A percentile compares a stretch with the other conserved stretches of the same genome.
phyloP scores from a whole-genome alignment of 2,797 vertebrate genomes.

The Bucorvus abyssinicus region DNA sequence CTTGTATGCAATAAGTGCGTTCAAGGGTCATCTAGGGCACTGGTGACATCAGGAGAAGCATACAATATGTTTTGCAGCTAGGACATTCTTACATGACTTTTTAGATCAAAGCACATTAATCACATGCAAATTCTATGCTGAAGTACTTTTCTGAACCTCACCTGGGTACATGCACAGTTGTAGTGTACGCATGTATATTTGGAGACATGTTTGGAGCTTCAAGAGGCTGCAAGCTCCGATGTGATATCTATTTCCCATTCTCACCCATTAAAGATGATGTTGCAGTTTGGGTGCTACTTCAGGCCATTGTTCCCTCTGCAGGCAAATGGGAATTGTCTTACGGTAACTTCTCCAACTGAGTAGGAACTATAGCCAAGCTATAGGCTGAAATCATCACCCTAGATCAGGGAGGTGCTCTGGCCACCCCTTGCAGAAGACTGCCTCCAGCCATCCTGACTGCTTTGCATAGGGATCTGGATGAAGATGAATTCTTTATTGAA shows the following conservation, averaged over 20 bases:
- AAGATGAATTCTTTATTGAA: not conserved
- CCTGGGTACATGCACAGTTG: not conserved
- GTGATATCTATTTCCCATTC: not conserved
- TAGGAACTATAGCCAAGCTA: not conserved
- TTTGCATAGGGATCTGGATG: not conserved
- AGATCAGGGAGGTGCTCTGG: not conserved
- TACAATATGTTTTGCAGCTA: not conserved
- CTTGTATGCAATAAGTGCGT: rapidly evolving
- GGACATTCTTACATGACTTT: not conserved
- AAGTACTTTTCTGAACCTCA: not conserved
- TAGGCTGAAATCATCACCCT: not conserved
- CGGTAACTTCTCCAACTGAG: not conserved
- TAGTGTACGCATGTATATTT: not conserved
- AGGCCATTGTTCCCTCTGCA: not conserved
- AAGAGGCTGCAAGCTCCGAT: not conserved
- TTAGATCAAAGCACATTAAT: not conserved
- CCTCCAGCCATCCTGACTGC: not conserved
- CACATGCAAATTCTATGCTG: not conserved
- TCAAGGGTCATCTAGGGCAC: not conserved
- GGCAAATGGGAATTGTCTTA: not conserved
- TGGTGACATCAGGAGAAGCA: not conserved
- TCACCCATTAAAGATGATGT: not conserved
- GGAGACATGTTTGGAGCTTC: not conserved
- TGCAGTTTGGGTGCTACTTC: not conserved
- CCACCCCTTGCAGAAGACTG: not conserved